Percentiles rank a stretch among this genome's conserved stretches.
Conservation (phyloP, 2,888 invertebrate species). For the Conus canariensis region DNA sequence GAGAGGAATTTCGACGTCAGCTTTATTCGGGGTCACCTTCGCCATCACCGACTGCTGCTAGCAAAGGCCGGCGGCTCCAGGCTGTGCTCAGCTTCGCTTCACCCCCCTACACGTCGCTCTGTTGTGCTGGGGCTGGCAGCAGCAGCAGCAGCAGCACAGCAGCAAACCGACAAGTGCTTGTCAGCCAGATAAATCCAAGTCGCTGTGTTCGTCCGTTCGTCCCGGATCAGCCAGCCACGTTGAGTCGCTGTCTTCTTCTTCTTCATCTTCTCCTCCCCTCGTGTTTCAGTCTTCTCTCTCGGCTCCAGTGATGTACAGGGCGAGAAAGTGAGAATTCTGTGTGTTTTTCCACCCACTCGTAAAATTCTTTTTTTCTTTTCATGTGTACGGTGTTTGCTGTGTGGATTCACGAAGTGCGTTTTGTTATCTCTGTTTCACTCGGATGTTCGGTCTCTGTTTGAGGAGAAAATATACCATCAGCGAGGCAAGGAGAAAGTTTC, state of each 20-base stretch:
- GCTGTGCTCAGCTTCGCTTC: neutral
- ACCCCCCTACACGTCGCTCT: neutral
- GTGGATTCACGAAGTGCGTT: too few species aligned
- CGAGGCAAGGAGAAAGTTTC: neutral
- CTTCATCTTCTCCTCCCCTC: neutral
- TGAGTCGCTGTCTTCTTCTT: neutral
- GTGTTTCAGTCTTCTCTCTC: too few species aligned
- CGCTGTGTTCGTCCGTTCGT: neutral
- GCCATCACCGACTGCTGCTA: neutral
- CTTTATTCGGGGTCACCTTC: slow-evolving; percentile 32
- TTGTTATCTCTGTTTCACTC: too few species aligned
- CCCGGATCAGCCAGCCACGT: neutral
- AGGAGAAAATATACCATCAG: neutral
- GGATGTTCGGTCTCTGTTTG: too few species aligned
- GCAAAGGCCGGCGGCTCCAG: neutral
- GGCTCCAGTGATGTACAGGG: too few species aligned
- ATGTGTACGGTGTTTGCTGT: neutral
- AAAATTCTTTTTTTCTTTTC: neutral
- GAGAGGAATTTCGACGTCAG: slow-evolving; percentile 27
- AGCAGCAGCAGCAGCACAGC: neutral
- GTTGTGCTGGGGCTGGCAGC: neutral
- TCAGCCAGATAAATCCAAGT: neutral
- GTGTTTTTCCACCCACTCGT: too few species aligned
- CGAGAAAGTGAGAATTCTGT: too few species aligned
- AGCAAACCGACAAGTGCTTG: neutral